phyloP scores from a whole-genome alignment of 2,797 vertebrate species.

The Meriones psammophilus region DNA sequence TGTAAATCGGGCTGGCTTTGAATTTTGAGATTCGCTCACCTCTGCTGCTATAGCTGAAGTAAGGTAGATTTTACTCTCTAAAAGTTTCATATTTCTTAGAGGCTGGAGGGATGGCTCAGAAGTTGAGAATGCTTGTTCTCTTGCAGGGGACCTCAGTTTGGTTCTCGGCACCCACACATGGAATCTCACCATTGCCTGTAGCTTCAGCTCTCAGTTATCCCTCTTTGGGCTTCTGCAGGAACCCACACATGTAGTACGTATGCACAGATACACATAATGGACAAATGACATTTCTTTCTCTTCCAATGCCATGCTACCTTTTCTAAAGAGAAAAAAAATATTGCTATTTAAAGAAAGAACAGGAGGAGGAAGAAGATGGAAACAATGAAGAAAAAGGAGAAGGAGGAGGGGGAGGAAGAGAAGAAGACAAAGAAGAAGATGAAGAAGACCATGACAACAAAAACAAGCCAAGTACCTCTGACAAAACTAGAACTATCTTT shows the following conservation, averaged over 20 bases:
- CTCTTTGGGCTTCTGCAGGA: neutral
- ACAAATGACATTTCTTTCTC: neutral
- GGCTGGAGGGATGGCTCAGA: neutral
- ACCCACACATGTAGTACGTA: neutral
- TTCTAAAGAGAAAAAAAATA: too few species aligned
- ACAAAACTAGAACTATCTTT: neutral
- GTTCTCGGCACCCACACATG: neutral
- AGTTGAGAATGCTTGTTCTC: neutral
- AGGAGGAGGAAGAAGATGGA: neutral
- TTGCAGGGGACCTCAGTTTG: neutral
- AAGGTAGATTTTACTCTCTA: neutral
- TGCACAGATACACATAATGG: neutral
- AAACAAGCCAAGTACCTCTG: neutral
- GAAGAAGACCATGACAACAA: neutral
- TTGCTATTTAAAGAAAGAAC: too few species aligned
- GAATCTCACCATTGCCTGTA: neutral
- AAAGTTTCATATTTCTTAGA: conserved; percentile 2
- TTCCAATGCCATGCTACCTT: too few species aligned
- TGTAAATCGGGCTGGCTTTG: neutral
- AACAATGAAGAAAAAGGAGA: too few species aligned
- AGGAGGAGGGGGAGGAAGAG: neutral
- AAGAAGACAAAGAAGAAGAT: neutral
- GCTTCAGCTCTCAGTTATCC: neutral
- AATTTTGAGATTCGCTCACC: neutral
- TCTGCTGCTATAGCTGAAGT: neutral